A percentile compares a stretch with the other conserved stretches of the same genome.
Conservation (phyloP, 2,888 invertebrate genomes). For the Prenolepis imparis region DNA sequence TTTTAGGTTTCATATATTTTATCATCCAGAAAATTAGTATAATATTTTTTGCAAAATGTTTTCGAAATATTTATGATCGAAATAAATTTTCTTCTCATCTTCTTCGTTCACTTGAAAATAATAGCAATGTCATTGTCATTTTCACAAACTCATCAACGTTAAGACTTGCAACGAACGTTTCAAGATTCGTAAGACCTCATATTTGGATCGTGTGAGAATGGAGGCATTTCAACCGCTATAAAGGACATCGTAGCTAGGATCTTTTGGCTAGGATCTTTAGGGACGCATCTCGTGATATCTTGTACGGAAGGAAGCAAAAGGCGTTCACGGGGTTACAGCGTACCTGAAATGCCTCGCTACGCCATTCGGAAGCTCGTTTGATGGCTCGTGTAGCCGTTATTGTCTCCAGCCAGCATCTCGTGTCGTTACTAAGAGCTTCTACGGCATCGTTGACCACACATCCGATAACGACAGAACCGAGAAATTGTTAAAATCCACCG, state of each 20-base stretch:
- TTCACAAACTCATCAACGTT: constrained; percentile 17
- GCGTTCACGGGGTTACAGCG: constrained; percentile 76
- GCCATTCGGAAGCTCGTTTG: constrained; percentile 85
- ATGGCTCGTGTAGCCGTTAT: constrained; percentile 84
- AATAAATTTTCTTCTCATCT: background rate
- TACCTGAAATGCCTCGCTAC: constrained; percentile 79
- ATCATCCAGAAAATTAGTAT: background rate
- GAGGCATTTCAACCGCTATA: constrained; percentile 78
- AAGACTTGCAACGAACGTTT: constrained; percentile 27
- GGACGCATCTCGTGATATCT: constrained; percentile 65
- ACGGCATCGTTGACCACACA: constrained; percentile 82
- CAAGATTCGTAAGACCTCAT: constrained; percentile 28
- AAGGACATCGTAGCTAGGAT: constrained; percentile 77
- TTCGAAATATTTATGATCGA: background rate
- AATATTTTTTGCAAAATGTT: background rate
- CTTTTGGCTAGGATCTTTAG: constrained; percentile 69
- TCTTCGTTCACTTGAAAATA: background rate
- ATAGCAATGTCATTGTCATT: background rate
- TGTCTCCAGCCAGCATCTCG: constrained; percentile 81
- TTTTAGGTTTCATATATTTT: constrained; percentile 1
- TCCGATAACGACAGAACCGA: constrained; percentile 81
- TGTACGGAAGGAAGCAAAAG: constrained; percentile 73
- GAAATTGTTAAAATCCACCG: constrained; percentile 82
- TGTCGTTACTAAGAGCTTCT: constrained; percentile 68
- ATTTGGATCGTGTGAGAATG: constrained; percentile 33